These are phyloP conservation scores for Cacatua alba DNA, from an alignment of 2,113 vertebrate species.

Conservation along the genomic window DNA sequence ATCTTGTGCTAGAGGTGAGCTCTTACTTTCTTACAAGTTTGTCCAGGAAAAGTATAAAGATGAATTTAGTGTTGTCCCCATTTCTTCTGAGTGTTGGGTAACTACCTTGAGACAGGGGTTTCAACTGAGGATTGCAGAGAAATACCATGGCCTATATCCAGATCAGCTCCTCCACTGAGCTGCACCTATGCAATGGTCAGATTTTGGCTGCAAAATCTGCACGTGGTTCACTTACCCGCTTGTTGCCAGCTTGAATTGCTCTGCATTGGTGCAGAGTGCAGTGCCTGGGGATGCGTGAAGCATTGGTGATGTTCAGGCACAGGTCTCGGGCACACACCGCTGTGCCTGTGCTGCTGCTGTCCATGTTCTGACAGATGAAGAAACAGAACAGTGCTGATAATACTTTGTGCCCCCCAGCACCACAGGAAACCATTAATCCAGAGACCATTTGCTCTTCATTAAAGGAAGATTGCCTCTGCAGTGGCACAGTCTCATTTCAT, in stretches of 20 bases:
- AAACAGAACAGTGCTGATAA: background rate
- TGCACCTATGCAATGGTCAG: background rate
- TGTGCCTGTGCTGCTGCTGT: background rate
- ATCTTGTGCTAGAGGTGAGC: background rate
- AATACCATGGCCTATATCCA: background rate
- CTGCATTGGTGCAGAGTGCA: background rate
- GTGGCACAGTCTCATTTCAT: background rate
- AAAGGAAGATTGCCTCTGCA: background rate
- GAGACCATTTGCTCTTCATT: background rate
- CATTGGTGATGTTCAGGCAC: rapidly evolving
- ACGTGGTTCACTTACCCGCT: rapidly evolving
- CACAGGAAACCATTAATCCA: background rate
- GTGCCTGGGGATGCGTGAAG: rapidly evolving
- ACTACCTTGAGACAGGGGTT: background rate
- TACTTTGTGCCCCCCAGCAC: background rate
- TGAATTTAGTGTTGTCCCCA: background rate
- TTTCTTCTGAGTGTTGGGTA: background rate
- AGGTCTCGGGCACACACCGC: rapidly evolving
- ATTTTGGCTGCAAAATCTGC: background rate
- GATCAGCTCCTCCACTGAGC: background rate
- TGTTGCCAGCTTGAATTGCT: background rate
- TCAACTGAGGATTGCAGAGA: background rate
- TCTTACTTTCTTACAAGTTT: background rate
- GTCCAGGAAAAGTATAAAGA: background rate
- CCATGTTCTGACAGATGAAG: background rate